Conservation (phyloP, 1,140 invertebrate genomes). For the Chionoecetes opilio region DNA sequence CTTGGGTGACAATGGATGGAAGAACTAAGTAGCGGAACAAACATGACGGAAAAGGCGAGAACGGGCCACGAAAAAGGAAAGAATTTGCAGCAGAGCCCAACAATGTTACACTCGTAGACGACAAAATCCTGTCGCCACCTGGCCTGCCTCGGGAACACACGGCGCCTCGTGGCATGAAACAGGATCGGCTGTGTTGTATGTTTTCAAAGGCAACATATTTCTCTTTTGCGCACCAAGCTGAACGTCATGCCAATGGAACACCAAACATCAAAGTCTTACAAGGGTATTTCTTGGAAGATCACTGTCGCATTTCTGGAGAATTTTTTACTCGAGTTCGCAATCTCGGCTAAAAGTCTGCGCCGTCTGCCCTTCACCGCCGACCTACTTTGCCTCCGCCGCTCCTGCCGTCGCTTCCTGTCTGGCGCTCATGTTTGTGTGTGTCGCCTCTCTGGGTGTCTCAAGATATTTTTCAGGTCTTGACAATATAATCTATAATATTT, state of each 20-base stretch:
- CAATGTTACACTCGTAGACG: background rate
- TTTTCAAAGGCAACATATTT: constrained; percentile 21
- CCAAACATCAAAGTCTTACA: constrained; percentile 9
- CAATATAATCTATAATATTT: no score
- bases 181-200: background rate
- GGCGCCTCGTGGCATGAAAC: background rate
- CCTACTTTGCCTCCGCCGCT: background rate
- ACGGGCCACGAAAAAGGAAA: background rate
- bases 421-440: background rate
- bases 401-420: background rate
- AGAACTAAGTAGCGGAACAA: background rate
- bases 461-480: background rate
- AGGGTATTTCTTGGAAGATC: constrained; percentile 6
- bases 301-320: background rate
- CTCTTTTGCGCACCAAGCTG: background rate
- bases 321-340: constrained; percentile 30
- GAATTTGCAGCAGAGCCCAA: background rate
- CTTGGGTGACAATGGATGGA: background rate
- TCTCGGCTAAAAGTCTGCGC: background rate
- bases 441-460: background rate
- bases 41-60: background rate
- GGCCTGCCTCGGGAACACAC: background rate
- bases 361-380: background rate
- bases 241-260: constrained; percentile 19
- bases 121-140: background rate